Conservation (phyloP, 1,140 invertebrate species). For the Drosophila hydei region DNA sequence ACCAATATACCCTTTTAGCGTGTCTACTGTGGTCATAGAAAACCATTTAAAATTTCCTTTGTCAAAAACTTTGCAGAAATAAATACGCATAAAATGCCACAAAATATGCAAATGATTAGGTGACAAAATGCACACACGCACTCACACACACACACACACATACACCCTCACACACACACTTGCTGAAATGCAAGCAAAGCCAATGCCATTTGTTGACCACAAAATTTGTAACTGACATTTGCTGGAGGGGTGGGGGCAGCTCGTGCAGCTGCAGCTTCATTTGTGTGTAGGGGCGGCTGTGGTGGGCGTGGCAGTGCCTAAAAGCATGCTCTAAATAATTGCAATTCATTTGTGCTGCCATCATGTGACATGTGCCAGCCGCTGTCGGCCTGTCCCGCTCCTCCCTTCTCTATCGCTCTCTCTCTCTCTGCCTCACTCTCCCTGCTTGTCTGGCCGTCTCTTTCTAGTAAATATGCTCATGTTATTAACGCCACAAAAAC, state of each 20-base stretch:
- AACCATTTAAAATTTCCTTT: conserved; percentile 2
- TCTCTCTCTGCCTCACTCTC: not conserved
- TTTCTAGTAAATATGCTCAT: conserved; percentile 21
- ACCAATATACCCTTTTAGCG: no score
- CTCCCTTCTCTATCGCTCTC: not conserved
- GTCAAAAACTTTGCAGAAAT: conserved; percentile 18
- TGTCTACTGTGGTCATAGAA: no score
- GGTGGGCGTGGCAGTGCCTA: conserved; percentile 11
- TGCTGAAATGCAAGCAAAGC: conserved; percentile 24
- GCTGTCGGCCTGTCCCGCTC: not conserved
- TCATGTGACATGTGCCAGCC: conserved; percentile 47
- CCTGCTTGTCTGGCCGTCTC: not conserved
- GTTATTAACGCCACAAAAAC: conserved; percentile 48
- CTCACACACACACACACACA: conserved; percentile 4
- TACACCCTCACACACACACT: not conserved
- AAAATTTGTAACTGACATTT: conserved; percentile 61
- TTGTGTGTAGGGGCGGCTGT: not conserved
- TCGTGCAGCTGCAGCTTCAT: not conserved
- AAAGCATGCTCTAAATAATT: conserved; percentile 76
- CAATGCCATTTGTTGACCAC: conserved; percentile 56
- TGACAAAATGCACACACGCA: conserved; percentile 47
- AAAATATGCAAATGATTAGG: conserved; percentile 70
- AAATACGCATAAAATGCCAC: conserved; percentile 22
- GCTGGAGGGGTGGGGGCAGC: not conserved
- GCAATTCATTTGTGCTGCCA: conserved; percentile 67